These are phyloP conservation scores for Synanthedon vespiformis DNA, from an alignment of 2,888 invertebrate genomes.

Conservation along the genomic window DNA sequence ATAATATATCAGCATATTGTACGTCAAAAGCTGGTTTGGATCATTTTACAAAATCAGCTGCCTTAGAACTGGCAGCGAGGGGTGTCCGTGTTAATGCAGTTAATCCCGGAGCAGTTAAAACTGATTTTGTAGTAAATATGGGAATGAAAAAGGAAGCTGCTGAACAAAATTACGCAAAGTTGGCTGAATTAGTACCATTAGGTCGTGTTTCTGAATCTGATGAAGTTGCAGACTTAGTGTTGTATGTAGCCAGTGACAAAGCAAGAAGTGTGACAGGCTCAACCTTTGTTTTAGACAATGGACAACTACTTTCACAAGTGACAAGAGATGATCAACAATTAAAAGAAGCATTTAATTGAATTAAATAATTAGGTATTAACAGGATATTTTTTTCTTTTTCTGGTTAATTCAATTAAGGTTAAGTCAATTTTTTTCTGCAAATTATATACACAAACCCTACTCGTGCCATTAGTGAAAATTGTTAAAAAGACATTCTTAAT, in stretches of 20 bases:
- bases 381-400: too few relatives aligned
- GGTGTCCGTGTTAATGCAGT: constrained; percentile 75
- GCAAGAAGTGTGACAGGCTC: constrained; percentile 20
- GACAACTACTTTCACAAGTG: constrained; percentile 1
- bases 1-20: constrained; percentile 47
- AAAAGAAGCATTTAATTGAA: too few relatives aligned
- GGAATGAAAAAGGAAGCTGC: constrained; percentile 1
- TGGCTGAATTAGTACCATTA: not conserved
- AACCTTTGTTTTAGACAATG: constrained; percentile 16
- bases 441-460: too few relatives aligned
- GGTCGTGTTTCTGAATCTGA: constrained; percentile 9
- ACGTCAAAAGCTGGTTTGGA: constrained; percentile 80
- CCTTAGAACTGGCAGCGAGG: constrained; percentile 70
- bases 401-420: too few relatives aligned
- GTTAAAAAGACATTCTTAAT: too few relatives aligned
- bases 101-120: constrained; percentile 76
- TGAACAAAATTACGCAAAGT: not conserved
- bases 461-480: too few relatives aligned
- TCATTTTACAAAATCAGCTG: constrained; percentile 77
- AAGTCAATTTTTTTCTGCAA: too few relatives aligned
- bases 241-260: constrained; percentile 17
- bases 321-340: too few relatives aligned
- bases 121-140: constrained; percentile 38
- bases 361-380: too few relatives aligned
- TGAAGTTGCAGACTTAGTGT: constrained; percentile 21